Percentiles rank a stretch among this genome's conserved stretches.
phyloP scores from a whole-genome alignment of 1,140 invertebrate species.

The Forficula auricularia region DNA sequence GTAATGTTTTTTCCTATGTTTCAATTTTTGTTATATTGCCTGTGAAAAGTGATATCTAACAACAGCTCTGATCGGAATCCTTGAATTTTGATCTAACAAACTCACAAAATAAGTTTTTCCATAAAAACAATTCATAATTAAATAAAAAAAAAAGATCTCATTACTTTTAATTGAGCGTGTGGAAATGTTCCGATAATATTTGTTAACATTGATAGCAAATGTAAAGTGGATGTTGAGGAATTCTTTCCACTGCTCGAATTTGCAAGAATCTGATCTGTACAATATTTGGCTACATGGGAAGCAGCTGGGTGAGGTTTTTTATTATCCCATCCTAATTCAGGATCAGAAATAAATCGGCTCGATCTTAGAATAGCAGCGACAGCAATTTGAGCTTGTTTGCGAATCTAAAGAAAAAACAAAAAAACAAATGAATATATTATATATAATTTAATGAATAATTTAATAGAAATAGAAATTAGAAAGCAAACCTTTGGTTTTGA shows the following conservation, averaged over 20 bases:
- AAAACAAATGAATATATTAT: neutral
- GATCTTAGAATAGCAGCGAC: conserved; percentile 52
- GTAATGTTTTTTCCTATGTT: too few species aligned
- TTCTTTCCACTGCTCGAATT: too few species aligned
- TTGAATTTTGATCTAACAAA: too few species aligned
- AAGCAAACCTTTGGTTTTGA: conserved; percentile 59
- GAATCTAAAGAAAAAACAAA: conserved; percentile 32
- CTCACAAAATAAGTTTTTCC: too few species aligned
- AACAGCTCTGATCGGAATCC: too few species aligned
- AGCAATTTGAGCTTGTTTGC: conserved; percentile 71
- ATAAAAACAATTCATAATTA: too few species aligned
- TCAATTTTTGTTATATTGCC: too few species aligned
- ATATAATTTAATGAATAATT: neutral
- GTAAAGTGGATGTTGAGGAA: conserved; percentile 43
- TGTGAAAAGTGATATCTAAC: too few species aligned
- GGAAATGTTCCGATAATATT: conserved; percentile 56
- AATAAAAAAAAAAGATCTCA: too few species aligned
- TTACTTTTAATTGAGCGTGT: conserved; percentile 54
- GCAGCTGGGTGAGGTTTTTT: conserved; percentile 45
- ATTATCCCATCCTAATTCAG: too few species aligned
- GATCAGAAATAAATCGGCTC: too few species aligned
- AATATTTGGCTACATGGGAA: conserved; percentile 54
- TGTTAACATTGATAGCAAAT: conserved; percentile 58
- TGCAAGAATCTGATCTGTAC: conserved; percentile 38
- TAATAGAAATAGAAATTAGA: conserved; percentile 10